phyloP scores from a whole-genome alignment of 2,888 invertebrate genomes.

The Orgyia antiqua region DNA sequence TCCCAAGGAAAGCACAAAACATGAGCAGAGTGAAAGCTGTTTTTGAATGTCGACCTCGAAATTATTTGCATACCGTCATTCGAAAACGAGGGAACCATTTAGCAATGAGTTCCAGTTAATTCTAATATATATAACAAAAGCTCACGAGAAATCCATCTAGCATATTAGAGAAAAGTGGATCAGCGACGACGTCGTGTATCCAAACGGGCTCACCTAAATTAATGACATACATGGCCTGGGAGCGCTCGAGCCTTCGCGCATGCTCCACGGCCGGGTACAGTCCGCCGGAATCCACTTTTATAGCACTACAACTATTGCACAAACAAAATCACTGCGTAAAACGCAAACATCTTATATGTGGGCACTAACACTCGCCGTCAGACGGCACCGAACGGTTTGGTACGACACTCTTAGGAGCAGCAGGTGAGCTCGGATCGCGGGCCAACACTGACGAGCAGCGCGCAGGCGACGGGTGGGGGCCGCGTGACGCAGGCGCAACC shows the following conservation, averaged over 20 bases:
- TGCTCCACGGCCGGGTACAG: constrained; percentile 74
- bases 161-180: constrained; percentile 48
- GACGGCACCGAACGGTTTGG: constrained; percentile 41
- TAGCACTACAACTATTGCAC: constrained; percentile 64
- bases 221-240: constrained; percentile 77
- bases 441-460: constrained; percentile 46
- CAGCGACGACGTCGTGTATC: constrained; percentile 39
- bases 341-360: constrained; percentile 69
- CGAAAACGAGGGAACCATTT: constrained; percentile 32
- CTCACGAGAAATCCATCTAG: constrained; percentile 35
- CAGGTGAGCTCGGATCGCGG: constrained; percentile 54
- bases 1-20: constrained; percentile 6
- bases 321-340: constrained; percentile 61
- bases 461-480: constrained; percentile 18
- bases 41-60: constrained; percentile 37
- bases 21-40: constrained; percentile 44
- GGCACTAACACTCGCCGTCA: constrained; percentile 51
- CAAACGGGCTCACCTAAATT: constrained; percentile 75
- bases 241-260: constrained; percentile 73
- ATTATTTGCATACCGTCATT: constrained; percentile 38
- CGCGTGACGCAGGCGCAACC: constrained; percentile 10
- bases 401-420: constrained; percentile 41
- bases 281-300: constrained; percentile 74
- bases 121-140: constrained; percentile 62
- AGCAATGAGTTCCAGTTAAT: constrained; percentile 56